Base-by-base conservation (phyloP, 2,888 invertebrate genomes). In the Geotrupes spiniger region DNA sequence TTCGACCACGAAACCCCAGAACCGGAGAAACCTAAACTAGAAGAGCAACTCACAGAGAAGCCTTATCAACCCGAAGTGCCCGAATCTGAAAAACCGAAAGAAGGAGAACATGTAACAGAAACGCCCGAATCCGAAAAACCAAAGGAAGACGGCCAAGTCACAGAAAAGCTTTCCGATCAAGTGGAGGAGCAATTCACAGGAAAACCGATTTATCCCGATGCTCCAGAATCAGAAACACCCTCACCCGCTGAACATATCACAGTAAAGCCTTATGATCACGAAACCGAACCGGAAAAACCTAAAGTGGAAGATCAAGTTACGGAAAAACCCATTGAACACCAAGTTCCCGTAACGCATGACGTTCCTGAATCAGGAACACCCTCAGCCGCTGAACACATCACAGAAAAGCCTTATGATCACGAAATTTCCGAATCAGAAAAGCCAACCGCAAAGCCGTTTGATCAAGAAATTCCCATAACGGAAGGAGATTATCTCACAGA, bases 291-390 rank as follows among this genome's bases (percentile, higher is more conserved):
- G 9, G 27, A 56, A 56, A 42, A 53, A 36, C 40, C 52, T 36
- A 54, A 59, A 49, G 6, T 42, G 10, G 46, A 25, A 45, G 15
- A 46, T 41, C 14, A 48, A 46, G 46, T 57, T 47, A 36, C 42
- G 3, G 44, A 37, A 42, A 51, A 42, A 36, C 12, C 42, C 5
- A 14, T 39, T 10, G 27, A 29, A 36, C 39, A 37, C 31, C 53
- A 52, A 45, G 14, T 36, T 12, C 44, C 54, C 36, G 57, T 53
- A 51, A 36, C 41, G 27, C 39, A 36, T 4, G 48, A n/a, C n/a
- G n/a, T n/a, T n/a, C n/a, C n/a, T n/a, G n/a, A n/a, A n/a, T n/a
- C n/a, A n/a, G n/a, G n/a, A n/a, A n/a, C n/a, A n/a, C n/a, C n/a
- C n/a, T n/a, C n/a, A n/a, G 42, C 25, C 21, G 45, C 52, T 44